Evolutionary conservation across 2,888 invertebrate genomes (phyloP), one percentile per base, ranked within the genome.

Genomic region (Eurytoma adleriae): DNA sequence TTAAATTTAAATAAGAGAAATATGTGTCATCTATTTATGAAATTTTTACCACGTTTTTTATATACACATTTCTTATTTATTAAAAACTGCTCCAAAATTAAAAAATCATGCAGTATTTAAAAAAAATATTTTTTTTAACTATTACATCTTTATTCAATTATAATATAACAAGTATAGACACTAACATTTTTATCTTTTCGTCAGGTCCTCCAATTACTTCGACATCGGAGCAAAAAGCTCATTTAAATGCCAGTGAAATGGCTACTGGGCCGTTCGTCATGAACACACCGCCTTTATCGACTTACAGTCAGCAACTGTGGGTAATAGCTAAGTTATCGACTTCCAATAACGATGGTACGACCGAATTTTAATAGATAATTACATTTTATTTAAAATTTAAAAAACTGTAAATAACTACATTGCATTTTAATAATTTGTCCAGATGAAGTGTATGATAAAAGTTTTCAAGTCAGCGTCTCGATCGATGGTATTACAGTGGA

Each of bases 301-400:
- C 97, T 0, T 97, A 98, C 85, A 95, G 96, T 76, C 98, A 98
- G 89, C 98, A 99, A 88, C 91, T 99, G 79, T 99, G 99, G 98
- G 92, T 99, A 0, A 95, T 97, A 83, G 96, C 96, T 0, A 96
- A 96, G 89, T 92, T 98, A 87, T 92, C 95, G 54, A 97, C 97
- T 4, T 94, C 95, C 85, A 96, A 96, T 91, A 95, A 94, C 84
- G 97, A 97, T 87, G 96, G 97, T 96, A 91, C 90, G 86, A 84
- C 7, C 3, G 52, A 72, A 76, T 48, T 18, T 20, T 20, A 57
- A 40, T 20, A 52, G 1, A 66, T 66, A 64, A 74, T 27, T 18
- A 56, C 10, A n/a, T 61, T 69, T 56, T 56, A 40, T 64, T 13
- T 18, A 14, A 40, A 20, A 27, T 3, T 54, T n/a, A 62, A 20